Conservation (phyloP, 2,797 vertebrate genomes). For the Betta splendens region DNA sequence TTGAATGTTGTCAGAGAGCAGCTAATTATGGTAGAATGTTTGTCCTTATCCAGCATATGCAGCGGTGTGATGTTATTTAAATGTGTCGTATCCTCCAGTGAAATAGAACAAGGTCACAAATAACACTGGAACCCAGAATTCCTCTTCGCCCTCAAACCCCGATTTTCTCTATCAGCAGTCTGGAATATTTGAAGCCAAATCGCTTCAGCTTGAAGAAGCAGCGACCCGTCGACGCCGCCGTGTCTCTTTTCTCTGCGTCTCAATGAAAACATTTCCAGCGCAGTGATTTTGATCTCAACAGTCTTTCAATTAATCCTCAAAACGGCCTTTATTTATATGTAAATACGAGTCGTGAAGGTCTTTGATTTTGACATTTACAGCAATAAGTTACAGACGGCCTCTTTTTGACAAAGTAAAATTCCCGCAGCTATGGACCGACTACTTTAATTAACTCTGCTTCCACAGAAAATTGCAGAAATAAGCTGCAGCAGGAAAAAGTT, state of each 20-base stretch:
- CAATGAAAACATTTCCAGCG: background rate
- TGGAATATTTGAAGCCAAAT: conserved; percentile 25
- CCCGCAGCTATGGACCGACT: background rate
- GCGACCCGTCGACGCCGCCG: background rate
- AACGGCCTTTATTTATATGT: too few relatives aligned
- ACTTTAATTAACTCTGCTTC: background rate
- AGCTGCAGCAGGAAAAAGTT: background rate
- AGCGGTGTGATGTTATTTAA: conserved; percentile 45
- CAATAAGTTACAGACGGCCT: background rate
- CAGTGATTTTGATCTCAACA: background rate
- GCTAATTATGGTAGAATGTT: conserved; percentile 31
- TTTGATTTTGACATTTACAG: background rate
- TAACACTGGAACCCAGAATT: conserved; percentile 17
- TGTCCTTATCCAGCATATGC: conserved; percentile 20
- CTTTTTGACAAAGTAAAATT: background rate
- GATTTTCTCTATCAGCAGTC: background rate
- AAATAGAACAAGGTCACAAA: conserved; percentile 46
- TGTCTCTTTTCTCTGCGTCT: conserved; percentile 18
- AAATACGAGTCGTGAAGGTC: background rate
- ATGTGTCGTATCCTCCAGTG: conserved; percentile 55
- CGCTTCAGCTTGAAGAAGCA: conserved; percentile 18
- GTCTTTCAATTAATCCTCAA: background rate
- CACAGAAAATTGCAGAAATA: background rate
- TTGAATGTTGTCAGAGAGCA: too few relatives aligned
- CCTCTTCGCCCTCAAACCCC: conserved; percentile 4